Evolutionary conservation across 2,113 vertebrate genomes (phyloP), one percentile per base, ranked within the genome.

Genomic region (Thamnaconus septentrionalis): DNA sequence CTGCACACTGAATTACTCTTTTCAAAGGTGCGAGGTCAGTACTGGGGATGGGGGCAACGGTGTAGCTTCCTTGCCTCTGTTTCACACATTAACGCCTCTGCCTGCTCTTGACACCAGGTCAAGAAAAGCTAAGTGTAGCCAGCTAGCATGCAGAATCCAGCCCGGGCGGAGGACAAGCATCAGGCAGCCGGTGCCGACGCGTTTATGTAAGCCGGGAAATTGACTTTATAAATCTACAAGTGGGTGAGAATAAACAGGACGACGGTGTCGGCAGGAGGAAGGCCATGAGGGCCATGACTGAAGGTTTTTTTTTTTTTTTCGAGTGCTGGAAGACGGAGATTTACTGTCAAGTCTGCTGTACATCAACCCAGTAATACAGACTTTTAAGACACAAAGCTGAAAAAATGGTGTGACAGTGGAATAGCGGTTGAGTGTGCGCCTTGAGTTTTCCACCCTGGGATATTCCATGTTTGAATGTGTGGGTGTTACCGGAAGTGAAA

Each of bases 161-260:
- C 18, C 18, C 18, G 2, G 18, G 18, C 18, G 18, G 64, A 40
- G 47, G 59, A 63, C 54, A 76, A 48, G 60, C 48, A 58, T 73
- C 53, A 66, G 62, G 46, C 62, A 53, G 69, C 11, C 44, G 9
- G 63, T 52, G 45, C 58, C 64, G 57, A 49, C 10, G 40, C 31
- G 39, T 81, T 75, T 76, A 76, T 57, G 53, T 50, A 56, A 71
- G 52, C 53, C 3, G 9, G 43, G 46, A 65, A 74, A 67, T 69
- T 69, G 52, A 74, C 63, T 77, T 58, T 12, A 72, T 78, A 70
- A 74, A 80, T 75, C 77, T 53, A 41, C 9, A 58, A 79, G 62
- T 64, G 56, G 18, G 39, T 43, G 45, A 63, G 64, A 76, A 62
- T 69, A 71, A 66, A 74, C 73, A 70, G 64, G 62, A 59, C 64